Percentiles rank a stretch among this genome's conserved stretches.
These are phyloP conservation scores for Indri indri DNA, from an alignment of 2,113 vertebrate genomes.

Conservation along the genomic window DNA sequence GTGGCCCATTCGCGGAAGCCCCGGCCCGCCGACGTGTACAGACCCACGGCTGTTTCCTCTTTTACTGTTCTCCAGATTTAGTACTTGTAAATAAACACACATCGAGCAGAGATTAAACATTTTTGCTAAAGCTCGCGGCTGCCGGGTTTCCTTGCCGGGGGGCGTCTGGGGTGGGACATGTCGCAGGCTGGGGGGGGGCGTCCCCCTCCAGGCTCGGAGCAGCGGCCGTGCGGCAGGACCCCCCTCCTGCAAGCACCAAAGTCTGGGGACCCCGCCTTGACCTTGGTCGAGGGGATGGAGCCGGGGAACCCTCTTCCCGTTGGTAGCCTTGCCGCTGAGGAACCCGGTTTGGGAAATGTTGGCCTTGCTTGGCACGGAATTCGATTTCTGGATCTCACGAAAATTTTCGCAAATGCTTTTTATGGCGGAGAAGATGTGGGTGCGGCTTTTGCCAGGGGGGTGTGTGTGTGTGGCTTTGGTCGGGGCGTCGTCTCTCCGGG, in stretches of 20 bases:
- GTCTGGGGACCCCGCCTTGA: not conserved
- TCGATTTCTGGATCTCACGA: not conserved
- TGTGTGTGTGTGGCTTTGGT: not conserved
- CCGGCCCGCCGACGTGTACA: constrained; percentile 94
- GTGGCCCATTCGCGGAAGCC: no score
- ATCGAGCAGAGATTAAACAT: constrained; percentile 99
- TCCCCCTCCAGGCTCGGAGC: no score
- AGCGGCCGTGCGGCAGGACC: no score
- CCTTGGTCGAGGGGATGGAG: no score
- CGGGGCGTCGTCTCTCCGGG: no score
- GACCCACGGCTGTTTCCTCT: constrained; percentile 96
- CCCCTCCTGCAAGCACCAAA: no score
- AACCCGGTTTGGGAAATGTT: not conserved
- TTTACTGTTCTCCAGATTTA: constrained; percentile 97
- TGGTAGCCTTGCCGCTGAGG: not conserved
- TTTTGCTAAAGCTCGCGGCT: constrained; percentile 93
- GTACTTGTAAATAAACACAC: constrained; percentile 99
- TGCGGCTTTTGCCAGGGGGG: rapidly evolving
- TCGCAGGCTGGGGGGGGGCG: no score
- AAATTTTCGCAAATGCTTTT: not conserved
- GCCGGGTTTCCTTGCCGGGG: constrained; percentile 43
- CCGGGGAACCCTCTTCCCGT: not conserved
- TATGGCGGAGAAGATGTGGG: no score
- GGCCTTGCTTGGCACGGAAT: not conserved
- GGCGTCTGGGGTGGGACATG: no score